Conservation (phyloP, 2,797 vertebrate genomes). For the Acanthornis magna region DNA sequence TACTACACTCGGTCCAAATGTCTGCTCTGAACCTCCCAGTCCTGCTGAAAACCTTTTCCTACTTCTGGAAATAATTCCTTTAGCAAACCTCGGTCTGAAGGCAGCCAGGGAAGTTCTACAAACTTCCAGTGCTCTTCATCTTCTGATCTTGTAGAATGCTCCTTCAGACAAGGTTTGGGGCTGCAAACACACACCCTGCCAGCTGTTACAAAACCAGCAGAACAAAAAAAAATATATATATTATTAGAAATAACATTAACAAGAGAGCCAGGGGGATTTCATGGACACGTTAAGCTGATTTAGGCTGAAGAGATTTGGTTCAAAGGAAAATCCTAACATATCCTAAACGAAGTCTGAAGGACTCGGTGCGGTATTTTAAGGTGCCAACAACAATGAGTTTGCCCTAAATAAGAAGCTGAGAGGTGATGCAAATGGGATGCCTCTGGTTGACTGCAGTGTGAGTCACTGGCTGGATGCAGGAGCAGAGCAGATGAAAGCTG, state of each 20-base stretch:
- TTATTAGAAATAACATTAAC: not conserved
- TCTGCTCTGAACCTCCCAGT: not conserved
- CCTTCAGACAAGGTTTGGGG: not conserved
- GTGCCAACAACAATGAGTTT: not conserved
- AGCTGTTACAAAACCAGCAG: not conserved
- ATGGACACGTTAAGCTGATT: not conserved
- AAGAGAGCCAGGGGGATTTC: not conserved
- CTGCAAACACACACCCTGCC: not conserved
- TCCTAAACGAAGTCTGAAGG: not conserved
- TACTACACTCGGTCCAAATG: not conserved
- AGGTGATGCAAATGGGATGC: not conserved
- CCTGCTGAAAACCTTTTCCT: not conserved
- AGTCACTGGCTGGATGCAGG: conserved; percentile 9
- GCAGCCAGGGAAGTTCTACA: not conserved
- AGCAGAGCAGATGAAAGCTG: not conserved
- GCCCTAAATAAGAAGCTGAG: not conserved
- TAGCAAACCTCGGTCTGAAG: not conserved
- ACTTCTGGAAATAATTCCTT: not conserved
- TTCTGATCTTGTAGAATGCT: not conserved
- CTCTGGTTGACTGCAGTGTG: conserved; percentile 18
- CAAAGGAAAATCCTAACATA: not conserved
- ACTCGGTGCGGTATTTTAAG: not conserved
- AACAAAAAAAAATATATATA: not conserved
- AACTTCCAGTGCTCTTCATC: not conserved
- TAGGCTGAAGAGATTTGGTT: not conserved